Base-by-base conservation (phyloP, 2,888 invertebrate genomes). In the Ennomos quercinarius region DNA sequence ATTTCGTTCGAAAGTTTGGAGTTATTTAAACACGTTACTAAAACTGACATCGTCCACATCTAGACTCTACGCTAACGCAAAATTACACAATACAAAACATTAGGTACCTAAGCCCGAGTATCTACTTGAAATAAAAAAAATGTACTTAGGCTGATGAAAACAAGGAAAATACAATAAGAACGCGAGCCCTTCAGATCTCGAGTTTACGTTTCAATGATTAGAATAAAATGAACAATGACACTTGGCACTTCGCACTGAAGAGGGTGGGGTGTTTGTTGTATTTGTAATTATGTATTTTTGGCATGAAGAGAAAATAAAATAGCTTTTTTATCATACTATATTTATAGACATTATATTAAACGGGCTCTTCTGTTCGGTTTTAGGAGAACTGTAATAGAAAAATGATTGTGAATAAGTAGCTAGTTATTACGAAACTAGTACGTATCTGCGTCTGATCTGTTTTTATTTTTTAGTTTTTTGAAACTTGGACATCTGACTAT, bases 111-210 rank as follows among this genome's bases (percentile, higher is more conserved):
- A 39, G 39, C 44, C 34, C 17, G n/a, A 55, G 43, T 35, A 11
- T 27, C 6, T 34, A 50, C 17, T 47, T 52, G 36, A 53, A 58
- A 49, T 41, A 61, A 27, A 44, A 27, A 44, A 56, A 50, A 59
- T 35, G 11, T 55, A 43, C 59, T 59, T 50, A 55, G 34, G 36
- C 40, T 41, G 52, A 61, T 61, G 52, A 53, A 54, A 57, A 49
- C 38, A 42, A 39, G 43, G 44, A 54, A 61, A 56, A 42, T 50
- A 49, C 51, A 61, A 57, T 53, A 49, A 44, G 37, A 43, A n/a
- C 38, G 17, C 43, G 6, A 13, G 9, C 51, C 45, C 45, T 45
- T 43, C 13, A 11, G 44, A 45, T 17, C 41, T 17, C 8, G 44
- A 38, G 49, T 50, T 27, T 36, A 12, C 46, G 49, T 55, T 42